phyloP scores from a whole-genome alignment of 2,797 vertebrate genomes.

The Falco biarmicus region DNA sequence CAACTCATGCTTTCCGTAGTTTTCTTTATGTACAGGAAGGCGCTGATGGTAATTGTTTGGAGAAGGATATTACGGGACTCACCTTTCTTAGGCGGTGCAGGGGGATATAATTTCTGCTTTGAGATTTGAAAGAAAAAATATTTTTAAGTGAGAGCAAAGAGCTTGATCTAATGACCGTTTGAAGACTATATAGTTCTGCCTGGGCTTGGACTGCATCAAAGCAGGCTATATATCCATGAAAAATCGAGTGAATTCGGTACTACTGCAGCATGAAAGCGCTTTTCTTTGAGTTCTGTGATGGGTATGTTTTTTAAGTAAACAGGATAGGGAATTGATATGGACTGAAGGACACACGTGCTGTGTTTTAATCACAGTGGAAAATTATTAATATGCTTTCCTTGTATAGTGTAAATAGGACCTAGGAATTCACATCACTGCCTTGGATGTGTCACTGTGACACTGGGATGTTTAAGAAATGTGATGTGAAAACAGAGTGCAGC shows the following conservation, averaged over 20 bases:
- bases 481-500: not conserved
- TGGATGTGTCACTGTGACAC: not conserved
- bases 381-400: constrained; percentile 10
- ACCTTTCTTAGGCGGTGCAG: not conserved
- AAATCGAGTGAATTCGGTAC: not conserved
- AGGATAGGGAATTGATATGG: not conserved
- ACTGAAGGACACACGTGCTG: not conserved
- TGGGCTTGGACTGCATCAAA: not conserved
- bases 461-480: not conserved
- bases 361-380: constrained; percentile 17
- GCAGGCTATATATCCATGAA: not conserved
- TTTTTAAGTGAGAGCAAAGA: not conserved
- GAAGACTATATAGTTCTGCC: not conserved
- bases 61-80: not conserved
- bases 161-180: not conserved
- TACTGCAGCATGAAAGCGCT: not conserved
- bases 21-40: not conserved
- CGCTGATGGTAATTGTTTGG: not conserved
- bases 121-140: not conserved
- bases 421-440: not conserved
- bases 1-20: not conserved
- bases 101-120: not conserved
- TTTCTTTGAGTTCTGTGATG: not conserved
- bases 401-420: not conserved
- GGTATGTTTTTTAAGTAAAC: not conserved